Evolutionary conservation across 2,797 vertebrate genomes (phyloP), one percentile per base, ranked within the genome.

Genomic region (Galago senegalensis): DNA sequence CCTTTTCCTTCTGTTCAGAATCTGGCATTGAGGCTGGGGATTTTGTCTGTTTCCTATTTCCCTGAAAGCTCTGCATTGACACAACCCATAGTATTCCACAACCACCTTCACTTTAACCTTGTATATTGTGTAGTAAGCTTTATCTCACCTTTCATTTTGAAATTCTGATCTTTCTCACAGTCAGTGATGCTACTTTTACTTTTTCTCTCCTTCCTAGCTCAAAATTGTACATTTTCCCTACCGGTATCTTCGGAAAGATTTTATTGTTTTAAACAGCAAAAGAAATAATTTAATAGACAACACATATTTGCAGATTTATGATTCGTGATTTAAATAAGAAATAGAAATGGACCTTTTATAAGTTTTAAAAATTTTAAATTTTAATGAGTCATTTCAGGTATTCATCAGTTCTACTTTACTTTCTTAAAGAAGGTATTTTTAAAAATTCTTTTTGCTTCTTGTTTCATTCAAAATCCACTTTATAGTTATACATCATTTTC

Each of bases 311-410:
- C 16, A 88, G 5, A 61, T 56, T 84, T 53, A 80, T 1, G 3
- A 53, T 37, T 16, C 4, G 9, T 72, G 3, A 40, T 87, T 93
- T 73, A 65, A 77, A 76, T 27, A 77, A 56, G 27, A 82, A 23
- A 72, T 63, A 49, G 7, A 10, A 2, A 18, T 73, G 14, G 0
- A n/a, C 4, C 31, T 56, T 75, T 95, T 37, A 85, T 61, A 21
- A 91, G 70, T 65, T 46, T 70, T 49, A 88, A 88, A 65, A 81
- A 63, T 70, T 91, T 53, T 0, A 20, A 27, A 72, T 60, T 61
- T 67, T 65, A 4, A 60, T 63, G 11, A 46, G 17, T 9, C 9
- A 77, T 14, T 20, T 40, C 21, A 86, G 10, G 18, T 88, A 70
- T 13, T 23, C 69, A 53, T 69, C 27, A 63, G 6, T 81, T 77